phyloP scores from a whole-genome alignment of 2,113 vertebrate genomes.

The Leptosomus discolor region DNA sequence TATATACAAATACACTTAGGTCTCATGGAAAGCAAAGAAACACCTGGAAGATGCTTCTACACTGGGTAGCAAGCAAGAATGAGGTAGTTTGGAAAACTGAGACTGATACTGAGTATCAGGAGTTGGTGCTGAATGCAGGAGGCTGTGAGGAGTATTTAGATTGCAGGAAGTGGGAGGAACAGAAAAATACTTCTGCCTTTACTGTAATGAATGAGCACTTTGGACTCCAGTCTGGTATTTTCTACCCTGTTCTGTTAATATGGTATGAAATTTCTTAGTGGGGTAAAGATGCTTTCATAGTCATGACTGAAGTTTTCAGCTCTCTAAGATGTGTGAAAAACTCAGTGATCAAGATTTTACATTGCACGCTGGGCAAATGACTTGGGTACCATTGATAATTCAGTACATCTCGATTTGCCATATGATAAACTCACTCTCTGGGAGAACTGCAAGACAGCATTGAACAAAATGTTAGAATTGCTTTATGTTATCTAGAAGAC shows the following conservation, averaged over 20 bases:
- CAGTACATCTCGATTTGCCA: background rate
- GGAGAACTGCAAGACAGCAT: background rate
- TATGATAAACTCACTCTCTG: background rate
- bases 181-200: background rate
- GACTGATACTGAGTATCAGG: background rate
- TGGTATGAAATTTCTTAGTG: background rate
- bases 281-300: background rate
- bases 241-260: background rate
- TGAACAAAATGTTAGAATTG: background rate
- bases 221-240: background rate
- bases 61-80: background rate
- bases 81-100: background rate
- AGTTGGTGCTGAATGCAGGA: background rate
- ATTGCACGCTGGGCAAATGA: background rate
- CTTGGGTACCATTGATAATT: background rate
- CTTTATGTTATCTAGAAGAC: background rate
- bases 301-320: background rate
- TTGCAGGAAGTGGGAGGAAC: background rate
- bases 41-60: background rate
- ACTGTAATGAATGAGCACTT: background rate
- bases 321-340: background rate
- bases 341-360: background rate
- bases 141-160: background rate
- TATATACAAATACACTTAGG: background rate
- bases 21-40: background rate